Base-by-base conservation (phyloP, 2,797 vertebrate species). In the Bradypus variegatus region DNA sequence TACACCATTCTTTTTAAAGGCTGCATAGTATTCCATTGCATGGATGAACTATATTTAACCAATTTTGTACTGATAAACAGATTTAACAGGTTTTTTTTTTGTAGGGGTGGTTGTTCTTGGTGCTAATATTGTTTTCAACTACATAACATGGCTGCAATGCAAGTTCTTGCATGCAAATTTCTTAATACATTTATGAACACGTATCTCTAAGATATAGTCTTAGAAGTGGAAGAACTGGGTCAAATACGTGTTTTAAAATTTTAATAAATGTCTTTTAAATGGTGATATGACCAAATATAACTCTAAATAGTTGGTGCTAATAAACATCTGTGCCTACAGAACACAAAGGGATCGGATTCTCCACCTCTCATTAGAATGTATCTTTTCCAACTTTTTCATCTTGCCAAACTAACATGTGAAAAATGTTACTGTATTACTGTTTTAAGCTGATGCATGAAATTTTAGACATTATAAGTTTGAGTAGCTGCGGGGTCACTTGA, bases 261-360 rank as follows among this genome's bases (percentile, higher is more conserved):
- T 76, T 84, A 86, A 82, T 36, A 91, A 69, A 23, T 82, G 5
- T 91, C 67, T 82, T 93, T 76, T 76, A 90, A 88, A 65, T 86
- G 33, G 79, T 84, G 29, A 81, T 80, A 88, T 75, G 90, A 33
- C 27, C 65, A 70, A 69, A 79, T 38, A 45, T 5, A 67, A 12
- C 64, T 67, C 27, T 25, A 72, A 64, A 84, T 78, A 75, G 10
- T 15, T 70, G 36, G 0, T n/a, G 64, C 58, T 76, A 77, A 75
- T 38, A 64, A 90, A 75, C 5, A 69, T 3, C 19, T 67, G 5
- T 55, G 41, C 11, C 36, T 58, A 77, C 55, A 58, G 29, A 94
- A 89, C 41, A 80, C 73, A 62, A 65, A 19, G 31, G 33, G 78
- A 8, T 25, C 29, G 36, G 25, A 69, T 69, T 76, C n/a, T 64